These are phyloP conservation scores for Zaprionus tsacasi DNA, from an alignment of 1,140 invertebrate genomes.

Conservation along the genomic window DNA sequence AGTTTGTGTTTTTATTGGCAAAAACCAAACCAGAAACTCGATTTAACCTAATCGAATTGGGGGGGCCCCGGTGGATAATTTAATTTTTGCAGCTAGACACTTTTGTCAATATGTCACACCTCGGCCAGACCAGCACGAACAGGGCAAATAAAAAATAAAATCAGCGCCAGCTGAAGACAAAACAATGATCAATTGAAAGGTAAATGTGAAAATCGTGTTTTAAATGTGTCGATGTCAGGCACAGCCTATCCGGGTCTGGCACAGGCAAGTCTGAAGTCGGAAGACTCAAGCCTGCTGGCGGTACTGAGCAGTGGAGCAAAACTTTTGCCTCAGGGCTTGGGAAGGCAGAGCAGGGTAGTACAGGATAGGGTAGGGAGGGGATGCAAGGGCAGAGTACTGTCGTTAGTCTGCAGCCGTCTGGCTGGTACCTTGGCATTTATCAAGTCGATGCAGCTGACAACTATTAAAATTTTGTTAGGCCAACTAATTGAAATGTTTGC, in stretches of 20 bases:
- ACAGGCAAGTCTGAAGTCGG: slow-evolving; percentile 15
- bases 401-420: slow-evolving; percentile 5
- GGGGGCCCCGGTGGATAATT: slow-evolving; percentile 54
- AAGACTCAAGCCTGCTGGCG: neutral
- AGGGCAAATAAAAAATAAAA: slow-evolving; percentile 7
- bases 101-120: slow-evolving; percentile 69
- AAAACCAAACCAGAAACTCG: slow-evolving; percentile 67
- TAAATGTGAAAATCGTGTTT: slow-evolving; percentile 79
- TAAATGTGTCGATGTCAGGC: slow-evolving; percentile 71
- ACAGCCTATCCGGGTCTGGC: slow-evolving; percentile 13
- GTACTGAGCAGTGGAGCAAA: slow-evolving; percentile 3
- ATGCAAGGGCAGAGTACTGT: neutral
- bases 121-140: slow-evolving; percentile 32
- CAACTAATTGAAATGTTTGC: slow-evolving; percentile 74
- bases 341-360: neutral
- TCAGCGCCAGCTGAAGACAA: slow-evolving; percentile 32
- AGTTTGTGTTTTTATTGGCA: slow-evolving; percentile 61
- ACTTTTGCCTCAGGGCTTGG: neutral
- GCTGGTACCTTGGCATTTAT: slow-evolving; percentile 70
- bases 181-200: slow-evolving; percentile 71
- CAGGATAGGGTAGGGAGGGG: neutral
- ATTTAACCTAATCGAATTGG: slow-evolving; percentile 69
- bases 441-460: slow-evolving; percentile 65
- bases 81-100: slow-evolving; percentile 64
- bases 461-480: slow-evolving; percentile 65